Percentiles rank a stretch among this genome's conserved stretches.
phyloP scores from a whole-genome alignment of 2,888 invertebrate species.

The Nematopogon swammerdamellus region DNA sequence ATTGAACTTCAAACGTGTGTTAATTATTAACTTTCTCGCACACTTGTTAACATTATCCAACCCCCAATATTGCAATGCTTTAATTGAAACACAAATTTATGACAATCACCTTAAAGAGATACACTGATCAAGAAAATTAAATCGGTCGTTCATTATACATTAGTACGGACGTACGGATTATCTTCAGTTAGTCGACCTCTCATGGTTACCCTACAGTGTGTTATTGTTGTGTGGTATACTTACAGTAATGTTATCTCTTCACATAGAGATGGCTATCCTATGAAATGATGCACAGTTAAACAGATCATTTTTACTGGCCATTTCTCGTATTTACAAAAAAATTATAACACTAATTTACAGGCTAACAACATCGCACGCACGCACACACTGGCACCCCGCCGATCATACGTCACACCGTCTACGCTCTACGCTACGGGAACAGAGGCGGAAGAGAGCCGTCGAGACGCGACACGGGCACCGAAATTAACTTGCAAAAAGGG shows the following conservation, averaged over 20 bases:
- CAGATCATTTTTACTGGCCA: constrained; percentile 68
- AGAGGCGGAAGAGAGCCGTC: too few species aligned
- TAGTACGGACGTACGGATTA: background rate
- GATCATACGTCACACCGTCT: too few species aligned
- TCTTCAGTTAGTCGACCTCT: background rate
- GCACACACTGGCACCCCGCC: too few species aligned
- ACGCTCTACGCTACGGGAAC: too few species aligned
- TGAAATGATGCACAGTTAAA: constrained; percentile 74
- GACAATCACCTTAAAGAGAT: too few species aligned
- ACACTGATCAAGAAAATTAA: background rate
- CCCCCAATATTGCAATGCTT: background rate
- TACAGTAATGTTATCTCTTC: constrained; percentile 58
- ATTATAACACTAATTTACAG: constrained; percentile 19
- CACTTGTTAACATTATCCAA: background rate
- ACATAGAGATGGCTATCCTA: constrained; percentile 67
- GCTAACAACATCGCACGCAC: background rate
- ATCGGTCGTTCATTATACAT: background rate
- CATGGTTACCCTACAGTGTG: constrained; percentile 48
- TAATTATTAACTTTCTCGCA: background rate
- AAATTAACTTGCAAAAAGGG: too few species aligned
- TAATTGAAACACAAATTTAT: background rate
- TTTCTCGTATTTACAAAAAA: constrained; percentile 54
- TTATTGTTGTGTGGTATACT: constrained; percentile 56
- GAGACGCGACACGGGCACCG: too few species aligned
- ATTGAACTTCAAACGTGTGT: background rate